Evolutionary conservation across 2,113 vertebrate species (phyloP), one percentile per base, ranked within the genome.

Genomic region (Odocoileus virginianus): DNA sequence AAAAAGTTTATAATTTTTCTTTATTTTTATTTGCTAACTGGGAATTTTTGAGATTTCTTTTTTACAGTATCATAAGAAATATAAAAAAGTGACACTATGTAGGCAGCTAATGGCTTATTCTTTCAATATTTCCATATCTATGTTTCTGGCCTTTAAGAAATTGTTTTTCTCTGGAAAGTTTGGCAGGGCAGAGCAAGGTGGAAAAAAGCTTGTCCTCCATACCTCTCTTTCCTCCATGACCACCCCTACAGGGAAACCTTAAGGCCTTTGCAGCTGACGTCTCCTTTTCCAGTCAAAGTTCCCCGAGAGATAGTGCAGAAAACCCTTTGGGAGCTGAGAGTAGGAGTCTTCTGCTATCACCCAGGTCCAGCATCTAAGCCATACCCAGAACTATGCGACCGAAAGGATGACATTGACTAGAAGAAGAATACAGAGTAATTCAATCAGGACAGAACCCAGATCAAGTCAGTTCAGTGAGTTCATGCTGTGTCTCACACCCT

Each of bases 1-100:
- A 74, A 87, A 83, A 67, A 21, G 27, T 81, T 93, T 9, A 16
- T 89, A 40, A 12, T n/a, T 47, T 82, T 90, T 71, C 15, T 84
- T 95, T n/a, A 45, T 52, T 90, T 94, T 91, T 81, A 74, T 74
- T 83, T 97, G 93, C 55, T 52, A 91, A 43, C 45, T 78, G 45
- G 25, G 23, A 86, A 86, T 30, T 55, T 88, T 78, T 74, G 17
- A 87, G 40, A 43, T 40, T 89, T 19, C 84, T 88, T 61, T 74
- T 74, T 40, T 23, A 60, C 2, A 88, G 17, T 43, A 8, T 74
- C 30, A 60, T 90, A 94, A 97, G 71, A 36, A 90, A 96, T 85
- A 79, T 27, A 4, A 55, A 54, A n/a, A 82, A 36, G 79, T n/a
- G 50, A 76, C 5, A 43, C 8, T 25, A 74, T 50, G 47, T 84